These are phyloP conservation scores for Cantharis flavilabris DNA, from an alignment of 2,888 invertebrate genomes.

Conservation along the genomic window DNA sequence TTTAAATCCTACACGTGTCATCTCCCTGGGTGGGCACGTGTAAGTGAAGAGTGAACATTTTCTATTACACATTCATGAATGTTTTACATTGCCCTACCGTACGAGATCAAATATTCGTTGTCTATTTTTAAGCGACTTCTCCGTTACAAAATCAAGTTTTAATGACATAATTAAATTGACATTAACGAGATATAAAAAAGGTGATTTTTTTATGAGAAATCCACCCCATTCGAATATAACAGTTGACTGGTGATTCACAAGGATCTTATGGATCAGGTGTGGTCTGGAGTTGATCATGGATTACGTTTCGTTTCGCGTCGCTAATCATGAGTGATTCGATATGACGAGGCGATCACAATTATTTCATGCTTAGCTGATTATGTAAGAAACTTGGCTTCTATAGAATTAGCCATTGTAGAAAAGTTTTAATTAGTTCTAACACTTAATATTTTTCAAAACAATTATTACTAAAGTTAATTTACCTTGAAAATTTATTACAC, in stretches of 20 bases:
- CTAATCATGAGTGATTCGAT: conserved; percentile 46
- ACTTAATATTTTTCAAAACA: not conserved
- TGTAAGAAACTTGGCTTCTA: conserved; percentile 16
- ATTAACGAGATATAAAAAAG: conserved; percentile 11
- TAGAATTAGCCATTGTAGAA: not conserved
- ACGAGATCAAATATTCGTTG: not conserved
- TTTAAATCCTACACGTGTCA: conserved; percentile 44
- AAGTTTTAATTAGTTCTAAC: not conserved
- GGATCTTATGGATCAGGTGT: conserved; percentile 46
- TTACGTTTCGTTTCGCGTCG: conserved; percentile 46
- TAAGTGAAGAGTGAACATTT: conserved; percentile 38
- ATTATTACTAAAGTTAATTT: not conserved
- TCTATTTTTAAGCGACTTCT: not conserved
- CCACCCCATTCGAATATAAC: conserved; percentile 28
- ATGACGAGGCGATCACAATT: conserved; percentile 45
- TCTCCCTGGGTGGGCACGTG: conserved; percentile 50
- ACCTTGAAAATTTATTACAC: not conserved
- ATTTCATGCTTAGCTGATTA: conserved; percentile 44
- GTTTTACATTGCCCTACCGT: not conserved
- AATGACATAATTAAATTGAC: conserved; percentile 8
- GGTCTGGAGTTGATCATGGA: conserved; percentile 44
- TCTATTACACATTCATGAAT: not conserved
- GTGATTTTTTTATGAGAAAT: conserved; percentile 14
- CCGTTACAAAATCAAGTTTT: not conserved
- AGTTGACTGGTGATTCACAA: conserved; percentile 35